Evolutionary conservation across 1,140 invertebrate genomes (phyloP), one percentile per base, ranked within the genome.

Genomic region (Pygmarrhopalites habei): DNA sequence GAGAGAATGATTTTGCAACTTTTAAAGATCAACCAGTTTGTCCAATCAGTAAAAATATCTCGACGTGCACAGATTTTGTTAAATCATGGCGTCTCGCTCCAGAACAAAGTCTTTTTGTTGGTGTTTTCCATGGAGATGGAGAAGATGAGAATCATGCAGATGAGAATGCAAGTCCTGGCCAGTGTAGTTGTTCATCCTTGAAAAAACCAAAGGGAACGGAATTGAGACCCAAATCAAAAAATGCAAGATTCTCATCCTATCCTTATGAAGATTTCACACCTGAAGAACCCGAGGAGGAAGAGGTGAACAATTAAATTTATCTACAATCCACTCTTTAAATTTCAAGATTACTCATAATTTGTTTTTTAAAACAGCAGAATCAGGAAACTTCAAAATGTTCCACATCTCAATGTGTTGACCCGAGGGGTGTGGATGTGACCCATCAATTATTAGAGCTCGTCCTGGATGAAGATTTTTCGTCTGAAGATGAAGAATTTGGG

Each of bases 31-130:
- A 60, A 63, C 32, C 58, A 10, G 61, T 58, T 39, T 68, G 66
- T 61, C 43, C 60, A 28, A 29, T 60, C 12, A 64, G 58, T 46
- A 39, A 17, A 21, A 68, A 56, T 41, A 25, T 52, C 7, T 58
- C 64, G 1, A 4, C 59, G 1, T 71, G 69, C 44, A 61, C 60
- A 23, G 69, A 71, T 35, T 71, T 63, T 35, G 57, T 55, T 1
- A 71, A 71, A 26, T 60, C 64, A 5, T 71, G 69, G 69, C 61
- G 69, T n/a, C 44, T 71, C 2, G 7, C 47, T 1, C 53, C 64
- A 2, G 67, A 69, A 21, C 65, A 70, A 55, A 68, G 65, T 57
- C 57, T 72, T 19, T 72, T 72, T 57, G 65, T 63, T 26, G 70
- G 70, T 1, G 56, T 51, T 19, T 72, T 72, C 51, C 58, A 23